Percentiles rank a stretch among this genome's conserved stretches.
Conservation (phyloP, 2,888 invertebrate species). For the Helleia helle region DNA sequence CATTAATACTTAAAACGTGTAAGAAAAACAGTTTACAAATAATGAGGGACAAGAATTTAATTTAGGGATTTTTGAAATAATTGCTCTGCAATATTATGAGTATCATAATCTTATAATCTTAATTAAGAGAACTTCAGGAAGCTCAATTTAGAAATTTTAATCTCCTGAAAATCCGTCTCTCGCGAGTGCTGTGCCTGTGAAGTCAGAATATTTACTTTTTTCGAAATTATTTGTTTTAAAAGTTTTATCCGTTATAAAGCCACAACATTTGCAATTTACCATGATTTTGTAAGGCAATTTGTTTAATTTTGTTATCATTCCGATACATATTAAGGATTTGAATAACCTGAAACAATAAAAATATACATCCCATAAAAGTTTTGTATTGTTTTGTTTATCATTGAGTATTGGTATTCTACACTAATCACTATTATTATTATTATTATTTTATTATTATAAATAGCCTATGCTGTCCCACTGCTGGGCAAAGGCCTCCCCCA, state of each 20-base stretch:
- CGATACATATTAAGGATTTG: too few relatives aligned
- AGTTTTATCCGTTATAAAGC: slow-evolving; percentile 4
- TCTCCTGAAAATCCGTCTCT: slow-evolving; percentile 46
- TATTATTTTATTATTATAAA: too few relatives aligned
- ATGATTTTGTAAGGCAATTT: not conserved
- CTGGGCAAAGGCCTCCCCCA: too few relatives aligned
- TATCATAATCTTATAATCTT: slow-evolving; percentile 69
- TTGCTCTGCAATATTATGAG: slow-evolving; percentile 65
- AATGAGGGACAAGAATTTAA: slow-evolving; percentile 48
- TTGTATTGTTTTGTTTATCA: too few relatives aligned
- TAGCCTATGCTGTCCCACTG: too few relatives aligned
- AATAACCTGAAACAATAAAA: too few relatives aligned
- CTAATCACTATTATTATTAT: too few relatives aligned
- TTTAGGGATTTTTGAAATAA: slow-evolving; percentile 57
- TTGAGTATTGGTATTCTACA: too few relatives aligned
- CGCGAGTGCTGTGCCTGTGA: slow-evolving; percentile 34
- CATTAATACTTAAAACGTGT: slow-evolving; percentile 27
- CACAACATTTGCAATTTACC: not conserved
- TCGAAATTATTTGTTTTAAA: slow-evolving; percentile 18
- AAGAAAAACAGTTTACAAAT: slow-evolving; percentile 38
- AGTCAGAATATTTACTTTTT: slow-evolving; percentile 35
- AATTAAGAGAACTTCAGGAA: slow-evolving; percentile 62
- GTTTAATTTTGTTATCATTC: not conserved
- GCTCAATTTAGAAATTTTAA: slow-evolving; percentile 63
- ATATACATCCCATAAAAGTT: too few relatives aligned